Evolutionary conservation across 2,797 vertebrate species (phyloP).

Genomic region (Clarias laeviceps): DNA sequence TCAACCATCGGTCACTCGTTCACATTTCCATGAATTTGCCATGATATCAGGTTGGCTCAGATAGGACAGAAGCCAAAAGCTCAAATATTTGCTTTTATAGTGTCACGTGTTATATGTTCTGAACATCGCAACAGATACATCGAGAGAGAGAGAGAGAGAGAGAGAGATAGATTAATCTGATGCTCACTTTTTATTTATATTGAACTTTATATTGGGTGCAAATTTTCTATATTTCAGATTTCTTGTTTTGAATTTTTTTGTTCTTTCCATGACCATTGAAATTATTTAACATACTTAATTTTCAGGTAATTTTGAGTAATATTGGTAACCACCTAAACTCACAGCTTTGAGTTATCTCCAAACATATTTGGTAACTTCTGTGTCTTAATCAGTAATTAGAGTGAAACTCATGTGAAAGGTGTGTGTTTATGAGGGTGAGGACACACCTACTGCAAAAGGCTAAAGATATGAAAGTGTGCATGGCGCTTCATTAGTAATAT

Average conservation of each 20-base stretch:
- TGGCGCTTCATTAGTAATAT: background rate
- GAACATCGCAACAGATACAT: background rate
- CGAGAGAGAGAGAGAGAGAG: background rate
- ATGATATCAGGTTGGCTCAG: background rate
- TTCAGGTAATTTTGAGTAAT: background rate
- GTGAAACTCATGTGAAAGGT: background rate
- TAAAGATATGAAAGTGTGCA: background rate
- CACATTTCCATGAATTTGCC: constrained; percentile 12
- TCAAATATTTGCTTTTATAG: background rate
- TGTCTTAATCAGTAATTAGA: background rate
- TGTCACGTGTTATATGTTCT: background rate
- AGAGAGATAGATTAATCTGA: background rate
- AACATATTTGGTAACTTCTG: background rate
- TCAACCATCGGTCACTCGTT: background rate
- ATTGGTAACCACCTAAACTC: background rate
- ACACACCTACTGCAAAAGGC: background rate
- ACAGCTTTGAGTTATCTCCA: background rate
- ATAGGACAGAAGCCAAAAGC: constrained; percentile 3
- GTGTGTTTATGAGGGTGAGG: background rate
- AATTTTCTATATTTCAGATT: background rate
- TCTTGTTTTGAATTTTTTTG: background rate
- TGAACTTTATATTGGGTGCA: background rate
- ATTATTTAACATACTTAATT: background rate
- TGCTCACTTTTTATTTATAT: background rate
- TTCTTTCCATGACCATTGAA: background rate